These are phyloP conservation scores for Enhydra lutris DNA, from an alignment of 2,113 vertebrate species.

Conservation along the genomic window DNA sequence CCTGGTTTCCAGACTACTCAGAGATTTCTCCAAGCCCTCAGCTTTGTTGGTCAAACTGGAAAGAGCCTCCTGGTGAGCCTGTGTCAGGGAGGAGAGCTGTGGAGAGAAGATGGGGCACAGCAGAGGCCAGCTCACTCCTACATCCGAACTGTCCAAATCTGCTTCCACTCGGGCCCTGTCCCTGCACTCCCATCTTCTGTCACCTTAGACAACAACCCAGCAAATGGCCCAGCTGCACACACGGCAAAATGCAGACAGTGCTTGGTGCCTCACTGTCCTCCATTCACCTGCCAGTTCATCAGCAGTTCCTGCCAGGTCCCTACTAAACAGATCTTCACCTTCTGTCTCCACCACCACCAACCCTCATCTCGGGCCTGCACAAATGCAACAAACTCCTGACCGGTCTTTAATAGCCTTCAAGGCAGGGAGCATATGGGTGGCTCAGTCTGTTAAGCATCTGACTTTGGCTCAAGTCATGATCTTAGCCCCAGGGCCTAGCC, in stretches of 20 bases:
- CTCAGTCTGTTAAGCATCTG: not conserved
- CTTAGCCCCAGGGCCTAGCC: not conserved
- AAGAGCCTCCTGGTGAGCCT: slow-evolving; percentile 66
- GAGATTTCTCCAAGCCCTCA: slow-evolving; percentile 60
- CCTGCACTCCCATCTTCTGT: not conserved
- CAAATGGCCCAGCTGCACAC: not conserved
- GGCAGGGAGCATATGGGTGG: not conserved
- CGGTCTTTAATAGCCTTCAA: not conserved
- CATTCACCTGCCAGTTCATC: not conserved
- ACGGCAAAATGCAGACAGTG: not conserved
- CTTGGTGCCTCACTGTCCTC: not conserved
- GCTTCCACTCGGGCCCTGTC: not conserved
- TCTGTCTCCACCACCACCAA: not conserved
- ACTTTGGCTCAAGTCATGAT: not conserved
- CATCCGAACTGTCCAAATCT: not conserved
- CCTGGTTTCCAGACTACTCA: slow-evolving; percentile 50
- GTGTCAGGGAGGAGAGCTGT: slow-evolving; percentile 61
- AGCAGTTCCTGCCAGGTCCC: not conserved
- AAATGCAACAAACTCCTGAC: not conserved
- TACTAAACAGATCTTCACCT: not conserved
- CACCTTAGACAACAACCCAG: not conserved
- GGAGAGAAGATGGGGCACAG: not conserved
- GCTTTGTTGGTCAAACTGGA: slow-evolving; percentile 59
- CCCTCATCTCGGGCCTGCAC: not conserved
- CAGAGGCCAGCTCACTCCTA: too few relatives aligned